Evolutionary conservation across 1,140 invertebrate genomes (phyloP).

Genomic region (Cyclina sinensis): DNA sequence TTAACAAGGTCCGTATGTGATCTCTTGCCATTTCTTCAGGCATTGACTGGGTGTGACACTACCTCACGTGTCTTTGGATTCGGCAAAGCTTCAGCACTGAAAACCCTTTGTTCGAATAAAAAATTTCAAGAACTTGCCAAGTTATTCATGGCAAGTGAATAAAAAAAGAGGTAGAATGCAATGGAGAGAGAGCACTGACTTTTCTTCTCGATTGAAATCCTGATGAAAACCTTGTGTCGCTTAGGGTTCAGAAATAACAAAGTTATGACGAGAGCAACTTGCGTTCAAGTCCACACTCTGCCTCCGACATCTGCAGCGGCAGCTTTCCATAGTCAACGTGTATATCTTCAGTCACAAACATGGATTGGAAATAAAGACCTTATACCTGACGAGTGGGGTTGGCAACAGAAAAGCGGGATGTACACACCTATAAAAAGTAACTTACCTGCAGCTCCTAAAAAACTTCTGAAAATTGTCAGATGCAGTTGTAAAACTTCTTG

Average conservation of each 20-base stretch:
- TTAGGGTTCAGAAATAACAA: slow-evolving; percentile 54
- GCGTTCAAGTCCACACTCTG: slow-evolving; percentile 45
- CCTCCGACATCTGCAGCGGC: slow-evolving; percentile 60
- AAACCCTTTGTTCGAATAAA: not conserved
- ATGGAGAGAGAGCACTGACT: slow-evolving; percentile 29
- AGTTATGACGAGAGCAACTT: not conserved
- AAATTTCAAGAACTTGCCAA: not conserved
- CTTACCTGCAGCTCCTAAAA: slow-evolving; percentile 18
- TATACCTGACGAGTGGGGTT: not conserved
- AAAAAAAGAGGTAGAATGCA: not conserved
- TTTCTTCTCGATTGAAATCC: not conserved
- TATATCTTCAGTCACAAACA: slow-evolving; percentile 48
- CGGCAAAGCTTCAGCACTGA: slow-evolving; percentile 25
- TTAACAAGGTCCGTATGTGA: not conserved
- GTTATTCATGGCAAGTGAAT: not conserved
- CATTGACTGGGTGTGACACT: slow-evolving; percentile 53
- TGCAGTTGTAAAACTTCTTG: slow-evolving; percentile 71
- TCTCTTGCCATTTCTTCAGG: slow-evolving; percentile 49
- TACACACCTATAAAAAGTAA: not conserved
- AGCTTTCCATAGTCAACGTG: not conserved
- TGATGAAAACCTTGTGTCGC: not conserved
- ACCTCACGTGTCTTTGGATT: slow-evolving; percentile 50
- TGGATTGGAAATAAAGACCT: slow-evolving; percentile 10
- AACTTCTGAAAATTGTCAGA: slow-evolving; percentile 66
- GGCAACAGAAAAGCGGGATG: not conserved